A percentile compares a stretch with the other conserved stretches of the same genome.
phyloP scores from a whole-genome alignment of 2,888 invertebrate genomes.

The Coecobrya sp. region DNA sequence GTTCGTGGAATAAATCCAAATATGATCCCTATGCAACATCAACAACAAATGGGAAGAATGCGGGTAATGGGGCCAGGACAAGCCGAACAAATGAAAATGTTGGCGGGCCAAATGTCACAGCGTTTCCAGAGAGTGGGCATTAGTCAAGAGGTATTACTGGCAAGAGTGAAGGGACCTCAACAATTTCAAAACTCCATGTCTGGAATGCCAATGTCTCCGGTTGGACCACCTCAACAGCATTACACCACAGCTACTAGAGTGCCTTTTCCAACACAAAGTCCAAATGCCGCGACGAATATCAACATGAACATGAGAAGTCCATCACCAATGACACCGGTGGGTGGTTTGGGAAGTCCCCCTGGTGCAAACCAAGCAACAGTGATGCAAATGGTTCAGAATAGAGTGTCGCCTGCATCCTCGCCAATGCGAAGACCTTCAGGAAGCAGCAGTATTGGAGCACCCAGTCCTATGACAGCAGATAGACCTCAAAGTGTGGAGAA shows the following conservation, averaged over 20 bases:
- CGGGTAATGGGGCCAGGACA: slow-evolving; percentile 73
- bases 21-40: slow-evolving; percentile 84
- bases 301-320: slow-evolving; percentile 85
- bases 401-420: slow-evolving; percentile 86
- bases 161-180: slow-evolving; percentile 83
- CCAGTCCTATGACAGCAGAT: slow-evolving; percentile 90
- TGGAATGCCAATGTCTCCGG: slow-evolving; percentile 79
- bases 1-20: slow-evolving; percentile 83
- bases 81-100: slow-evolving; percentile 81
- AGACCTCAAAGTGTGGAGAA: slow-evolving; percentile 90
- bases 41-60: slow-evolving; percentile 84
- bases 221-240: slow-evolving; percentile 76
- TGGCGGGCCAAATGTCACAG: slow-evolving; percentile 61
- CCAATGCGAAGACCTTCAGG: slow-evolving; percentile 88
- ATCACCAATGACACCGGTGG: slow-evolving; percentile 85
- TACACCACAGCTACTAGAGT: slow-evolving; percentile 81
- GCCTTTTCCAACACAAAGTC: slow-evolving; percentile 85
- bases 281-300: slow-evolving; percentile 82
- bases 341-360: slow-evolving; percentile 85
- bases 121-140: slow-evolving; percentile 84
- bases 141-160: slow-evolving; percentile 84
- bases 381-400: slow-evolving; percentile 83
- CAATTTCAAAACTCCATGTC: slow-evolving; percentile 74
- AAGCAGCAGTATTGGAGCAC: slow-evolving; percentile 87
- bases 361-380: slow-evolving; percentile 81